phyloP scores from a whole-genome alignment of 2,797 vertebrate species.

The Petrocephalus sullivani region DNA sequence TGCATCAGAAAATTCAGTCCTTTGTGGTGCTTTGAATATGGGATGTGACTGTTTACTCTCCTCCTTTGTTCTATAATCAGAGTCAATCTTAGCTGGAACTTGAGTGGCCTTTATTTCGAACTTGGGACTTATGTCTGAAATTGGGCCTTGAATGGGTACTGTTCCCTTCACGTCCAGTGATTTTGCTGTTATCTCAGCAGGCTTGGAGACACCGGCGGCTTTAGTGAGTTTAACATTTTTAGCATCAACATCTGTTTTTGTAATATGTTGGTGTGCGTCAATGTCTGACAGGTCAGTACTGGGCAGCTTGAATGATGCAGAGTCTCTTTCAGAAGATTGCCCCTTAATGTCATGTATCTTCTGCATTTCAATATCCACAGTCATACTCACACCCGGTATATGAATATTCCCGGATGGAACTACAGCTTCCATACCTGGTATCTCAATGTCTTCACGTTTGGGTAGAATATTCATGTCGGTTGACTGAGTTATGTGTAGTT shows the following conservation, averaged over 20 bases:
- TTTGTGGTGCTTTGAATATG: slow-evolving; percentile 47
- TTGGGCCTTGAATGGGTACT: background rate
- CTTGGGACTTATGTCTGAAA: slow-evolving; percentile 29
- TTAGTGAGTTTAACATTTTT: slow-evolving; percentile 54
- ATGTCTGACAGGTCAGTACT: slow-evolving; percentile 58
- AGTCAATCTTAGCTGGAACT: slow-evolving; percentile 31
- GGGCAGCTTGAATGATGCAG: slow-evolving; percentile 65
- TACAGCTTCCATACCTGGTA: slow-evolving; percentile 47
- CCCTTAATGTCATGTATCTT: slow-evolving; percentile 64
- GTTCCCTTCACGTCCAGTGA: slow-evolving; percentile 30
- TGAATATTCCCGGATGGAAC: background rate
- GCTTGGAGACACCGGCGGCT: slow-evolving; percentile 51
- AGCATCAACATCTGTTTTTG: slow-evolving; percentile 61
- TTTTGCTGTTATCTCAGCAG: slow-evolving; percentile 41
- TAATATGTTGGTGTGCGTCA: slow-evolving; percentile 62
- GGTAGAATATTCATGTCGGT: slow-evolving; percentile 39
- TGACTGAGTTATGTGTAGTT: slow-evolving; percentile 33
- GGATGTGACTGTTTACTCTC: slow-evolving; percentile 30
- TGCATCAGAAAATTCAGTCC: slow-evolving; percentile 38
- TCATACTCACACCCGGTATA: slow-evolving; percentile 30
- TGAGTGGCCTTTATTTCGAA: slow-evolving; percentile 25
- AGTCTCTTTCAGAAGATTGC: slow-evolving; percentile 57
- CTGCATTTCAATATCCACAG: slow-evolving; percentile 33
- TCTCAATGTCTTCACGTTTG: slow-evolving; percentile 58
- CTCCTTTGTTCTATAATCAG: slow-evolving; percentile 35